Evolutionary conservation across 2,888 invertebrate genomes (phyloP).

Genomic region (Eupithecia abbreviata): DNA sequence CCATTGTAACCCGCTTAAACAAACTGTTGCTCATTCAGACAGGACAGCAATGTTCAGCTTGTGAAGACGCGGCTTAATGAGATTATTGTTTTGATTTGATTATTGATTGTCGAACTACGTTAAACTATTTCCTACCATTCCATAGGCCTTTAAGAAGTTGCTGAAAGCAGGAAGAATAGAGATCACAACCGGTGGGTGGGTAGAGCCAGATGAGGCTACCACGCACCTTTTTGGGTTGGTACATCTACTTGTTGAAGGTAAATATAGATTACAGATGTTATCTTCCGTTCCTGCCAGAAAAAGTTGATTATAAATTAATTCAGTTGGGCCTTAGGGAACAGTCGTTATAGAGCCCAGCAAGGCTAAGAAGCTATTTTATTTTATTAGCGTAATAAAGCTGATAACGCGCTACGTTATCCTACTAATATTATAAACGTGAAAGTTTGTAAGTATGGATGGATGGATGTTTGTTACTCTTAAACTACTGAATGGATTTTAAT

Average conservation of each 20-base stretch:
- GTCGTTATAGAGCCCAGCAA: background rate
- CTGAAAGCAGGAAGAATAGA: conserved; percentile 92
- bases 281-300: background rate
- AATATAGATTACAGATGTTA: background rate
- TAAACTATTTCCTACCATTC: background rate
- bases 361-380: no score
- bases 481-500: no score
- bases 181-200: conserved; percentile 96
- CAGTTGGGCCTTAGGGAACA: background rate
- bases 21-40: background rate
- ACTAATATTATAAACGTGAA: no score
- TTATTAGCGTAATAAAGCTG: no score
- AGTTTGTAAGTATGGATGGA: no score
- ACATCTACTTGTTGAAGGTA: conserved; percentile 94
- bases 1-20: background rate
- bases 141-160: conserved; percentile 87
- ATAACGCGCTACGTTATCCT: no score
- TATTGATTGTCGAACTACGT: background rate
- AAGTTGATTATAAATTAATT: background rate
- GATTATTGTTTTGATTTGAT: background rate
- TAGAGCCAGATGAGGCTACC: conserved; percentile 97
- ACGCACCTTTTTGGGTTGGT: conserved; percentile 93
- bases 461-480: no score
- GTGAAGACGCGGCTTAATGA: background rate
- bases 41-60: background rate